Base-by-base conservation (phyloP, 2,888 invertebrate genomes). In the Pegoplata infirma region DNA sequence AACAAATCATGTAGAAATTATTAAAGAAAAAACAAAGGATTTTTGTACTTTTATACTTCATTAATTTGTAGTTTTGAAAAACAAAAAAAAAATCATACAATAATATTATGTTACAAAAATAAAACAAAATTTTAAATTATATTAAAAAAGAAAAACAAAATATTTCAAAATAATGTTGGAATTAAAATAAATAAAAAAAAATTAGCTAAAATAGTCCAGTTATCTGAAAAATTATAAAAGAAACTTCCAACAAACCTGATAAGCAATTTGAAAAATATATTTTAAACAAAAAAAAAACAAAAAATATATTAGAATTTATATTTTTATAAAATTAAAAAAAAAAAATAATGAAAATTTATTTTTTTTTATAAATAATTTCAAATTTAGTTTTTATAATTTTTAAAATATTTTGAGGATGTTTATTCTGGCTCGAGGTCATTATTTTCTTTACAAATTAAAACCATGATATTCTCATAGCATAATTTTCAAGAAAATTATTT, bases 31-130 rank as follows among this genome's bases (percentile, higher is more conserved):
- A 58, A 25, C n/a, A 76, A 61, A 68, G 49, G 55, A 61, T 68
- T 78, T 76, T 76, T 78, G 68, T 78, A 71, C 78, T 78, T 76
- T 69, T 77, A 77, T 80, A 76, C 72, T 75, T 76, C 69, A 74
- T 74, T 80, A 67, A 73, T 74, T 69, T 76, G 76, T 73, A 76
- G 61, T 69, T 68, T 69, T 68, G 47, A 73, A 67, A 47, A 64
- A 56, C 17, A 36, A 36, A 59, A 51, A 19, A 49, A 40, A 40
- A 75, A 51, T 61, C 68, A 74, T 73, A 59, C 28, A 66, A 61
- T 58, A 73, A 74, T 75, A 63, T 71, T 59, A 32, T 71, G 67
- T 74, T 71, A 47, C 51, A 68, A 28, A 64, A 56, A 49, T 19
- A 19, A 16, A 25, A n/a, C n/a, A n/a, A n/a, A 64, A 32, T 53